These are phyloP conservation scores for Acleris laterana DNA, from an alignment of 2,888 invertebrate genomes.

Conservation along the genomic window DNA sequence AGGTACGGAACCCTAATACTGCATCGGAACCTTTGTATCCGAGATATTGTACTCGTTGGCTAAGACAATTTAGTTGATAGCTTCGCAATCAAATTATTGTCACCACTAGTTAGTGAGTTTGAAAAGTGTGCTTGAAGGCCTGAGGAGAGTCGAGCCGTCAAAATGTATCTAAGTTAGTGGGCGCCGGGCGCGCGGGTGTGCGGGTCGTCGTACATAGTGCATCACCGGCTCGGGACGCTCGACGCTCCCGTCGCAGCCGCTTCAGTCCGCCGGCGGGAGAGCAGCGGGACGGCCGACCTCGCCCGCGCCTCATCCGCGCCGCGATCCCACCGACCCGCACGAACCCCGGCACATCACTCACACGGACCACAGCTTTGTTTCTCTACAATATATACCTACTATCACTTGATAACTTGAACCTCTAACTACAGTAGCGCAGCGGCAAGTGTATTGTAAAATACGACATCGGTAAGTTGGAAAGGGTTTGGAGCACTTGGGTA, in stretches of 20 bases:
- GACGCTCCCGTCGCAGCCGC: constrained; percentile 54
- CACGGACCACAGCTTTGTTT: neutral
- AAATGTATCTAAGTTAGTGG: constrained; percentile 47
- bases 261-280: constrained; percentile 60
- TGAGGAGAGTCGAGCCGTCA: constrained; percentile 40
- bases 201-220: constrained; percentile 43
- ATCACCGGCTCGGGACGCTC: constrained; percentile 46
- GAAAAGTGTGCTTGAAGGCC: constrained; percentile 24
- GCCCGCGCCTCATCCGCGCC: constrained; percentile 25
- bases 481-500: too few relatives aligned
- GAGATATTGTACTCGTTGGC: neutral
- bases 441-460: too few relatives aligned
- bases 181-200: constrained; percentile 42
- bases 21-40: neutral
- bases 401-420: constrained; percentile 12
- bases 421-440: neutral
- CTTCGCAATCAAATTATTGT: constrained; percentile 32
- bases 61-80: constrained; percentile 15
- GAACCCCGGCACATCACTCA: too few relatives aligned
- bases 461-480: too few relatives aligned
- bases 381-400: constrained; percentile 14
- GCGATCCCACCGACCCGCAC: neutral
- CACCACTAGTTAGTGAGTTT: constrained; percentile 27
- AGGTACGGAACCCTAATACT: too few relatives aligned
- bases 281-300: constrained; percentile 53